Conservation (phyloP, 1,140 invertebrate genomes). For the Cydia fagiglandana region DNA sequence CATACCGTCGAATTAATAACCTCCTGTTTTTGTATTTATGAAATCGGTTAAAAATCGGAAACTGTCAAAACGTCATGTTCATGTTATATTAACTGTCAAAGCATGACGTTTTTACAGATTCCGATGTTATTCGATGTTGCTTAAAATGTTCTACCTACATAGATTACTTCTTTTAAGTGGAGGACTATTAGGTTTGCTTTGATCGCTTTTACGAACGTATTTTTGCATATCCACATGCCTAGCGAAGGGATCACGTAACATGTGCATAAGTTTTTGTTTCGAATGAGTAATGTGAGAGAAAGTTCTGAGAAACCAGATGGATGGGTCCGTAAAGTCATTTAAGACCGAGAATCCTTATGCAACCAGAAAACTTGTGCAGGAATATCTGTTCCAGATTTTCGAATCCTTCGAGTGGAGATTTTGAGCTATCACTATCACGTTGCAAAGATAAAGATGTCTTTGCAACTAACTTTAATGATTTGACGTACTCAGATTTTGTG, state of each 20-base stretch:
- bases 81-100: not conserved
- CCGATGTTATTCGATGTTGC: not conserved
- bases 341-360: not conserved
- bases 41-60: not conserved
- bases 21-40: too few relatives aligned
- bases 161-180: not conserved
- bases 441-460: too few relatives aligned
- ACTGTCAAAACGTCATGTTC: not conserved
- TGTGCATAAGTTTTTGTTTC: constrained; percentile 13
- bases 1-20: not conserved
- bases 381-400: not conserved
- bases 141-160: not conserved
- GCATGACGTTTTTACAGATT: not conserved
- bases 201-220: not conserved
- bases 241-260: constrained; percentile 2
- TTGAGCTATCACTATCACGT: too few relatives aligned
- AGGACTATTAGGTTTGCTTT: too few relatives aligned
- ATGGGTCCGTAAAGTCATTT: not conserved
- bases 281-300: not conserved
- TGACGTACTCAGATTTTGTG: too few relatives aligned
- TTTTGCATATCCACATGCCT: constrained; percentile 1
- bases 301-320: not conserved
- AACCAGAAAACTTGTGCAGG: not conserved
- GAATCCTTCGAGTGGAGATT: too few relatives aligned
- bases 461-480: too few relatives aligned